phyloP scores from a whole-genome alignment of 2,888 invertebrate species.

The Linnaemya tessellans region DNA sequence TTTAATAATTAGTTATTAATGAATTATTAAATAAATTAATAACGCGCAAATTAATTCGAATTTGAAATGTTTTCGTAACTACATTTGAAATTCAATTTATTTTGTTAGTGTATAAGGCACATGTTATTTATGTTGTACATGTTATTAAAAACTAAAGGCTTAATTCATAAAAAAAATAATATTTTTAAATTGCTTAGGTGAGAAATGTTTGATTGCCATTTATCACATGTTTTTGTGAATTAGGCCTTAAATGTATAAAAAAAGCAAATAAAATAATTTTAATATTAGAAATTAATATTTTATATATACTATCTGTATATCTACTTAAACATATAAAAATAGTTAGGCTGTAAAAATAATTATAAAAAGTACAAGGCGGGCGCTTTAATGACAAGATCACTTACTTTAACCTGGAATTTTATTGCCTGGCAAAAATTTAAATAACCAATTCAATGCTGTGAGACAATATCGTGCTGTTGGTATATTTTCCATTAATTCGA shows the following conservation, averaged over 20 bases:
- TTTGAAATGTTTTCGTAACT: too few species aligned
- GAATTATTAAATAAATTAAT: too few species aligned
- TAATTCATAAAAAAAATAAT: neutral
- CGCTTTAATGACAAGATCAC: neutral
- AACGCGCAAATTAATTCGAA: too few species aligned
- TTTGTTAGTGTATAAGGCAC: too few species aligned
- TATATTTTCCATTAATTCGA: too few species aligned
- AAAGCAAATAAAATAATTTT: neutral
- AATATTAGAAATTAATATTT: neutral
- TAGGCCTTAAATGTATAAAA: neutral
- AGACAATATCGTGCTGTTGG: too few species aligned
- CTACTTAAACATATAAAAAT: neutral
- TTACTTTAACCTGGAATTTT: neutral
- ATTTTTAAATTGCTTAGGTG: neutral
- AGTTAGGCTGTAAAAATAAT: slow-evolving; percentile 34
- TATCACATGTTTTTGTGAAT: too few species aligned
- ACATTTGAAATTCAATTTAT: too few species aligned
- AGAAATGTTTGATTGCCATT: neutral
- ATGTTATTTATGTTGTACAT: neutral
- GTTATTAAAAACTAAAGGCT: neutral
- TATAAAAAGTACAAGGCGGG: neutral
- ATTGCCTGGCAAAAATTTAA: too few species aligned
- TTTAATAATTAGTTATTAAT: slow-evolving; percentile 44
- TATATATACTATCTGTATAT: neutral
- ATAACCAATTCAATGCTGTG: too few species aligned